Evolutionary conservation across 2,797 vertebrate species (phyloP), one percentile per base, ranked within the genome.

Genomic region (Centroberyx gerrardi): DNA sequence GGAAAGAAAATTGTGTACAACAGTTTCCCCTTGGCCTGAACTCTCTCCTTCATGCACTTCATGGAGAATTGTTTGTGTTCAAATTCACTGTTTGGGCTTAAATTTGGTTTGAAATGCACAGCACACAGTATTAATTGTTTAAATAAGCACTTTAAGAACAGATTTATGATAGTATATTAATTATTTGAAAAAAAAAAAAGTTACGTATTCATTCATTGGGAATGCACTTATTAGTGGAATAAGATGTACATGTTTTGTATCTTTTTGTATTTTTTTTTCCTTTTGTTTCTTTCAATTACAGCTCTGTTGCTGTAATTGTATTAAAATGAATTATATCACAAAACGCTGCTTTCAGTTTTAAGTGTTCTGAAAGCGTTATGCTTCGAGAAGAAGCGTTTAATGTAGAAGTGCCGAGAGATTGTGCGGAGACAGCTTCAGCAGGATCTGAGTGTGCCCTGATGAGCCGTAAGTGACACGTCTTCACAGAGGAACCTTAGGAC

Each of bases 401-500:
- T 71, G 62, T 83, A 72, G 29, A 76, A n/a, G 63, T 78, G 48
- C 36, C 3, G 38, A 52, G 51, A 70, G 69, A 42, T 38, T 82
- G 62, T 75, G 81, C 82, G 55, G 65, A 81, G 72, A 48, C 61
- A 79, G 74, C 78, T 68, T 72, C 86, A 75, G 81, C 76, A 82
- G 74, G 68, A 82, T 74, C 69, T 76, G 54, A 78, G 68, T 68
- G 27, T 48, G 48, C 29, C 17, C 4, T 74, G 56, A 64, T 55
- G 73, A 87, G 70, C 51, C 0, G 85, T 87, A 83, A 90, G 90
- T 91, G 63, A 12, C 83, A 17, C 69, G 58, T 62, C 62, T 52
- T 72, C 67, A 69, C 63, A 68, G 72, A 81, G 59, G 42, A 59
- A 54, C 44, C 62, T 13, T 40, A 63, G 72, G 74, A 68, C 0